Evolutionary conservation across 2,888 invertebrate species (phyloP).

Genomic region (Steinernema hermaphroditum): DNA sequence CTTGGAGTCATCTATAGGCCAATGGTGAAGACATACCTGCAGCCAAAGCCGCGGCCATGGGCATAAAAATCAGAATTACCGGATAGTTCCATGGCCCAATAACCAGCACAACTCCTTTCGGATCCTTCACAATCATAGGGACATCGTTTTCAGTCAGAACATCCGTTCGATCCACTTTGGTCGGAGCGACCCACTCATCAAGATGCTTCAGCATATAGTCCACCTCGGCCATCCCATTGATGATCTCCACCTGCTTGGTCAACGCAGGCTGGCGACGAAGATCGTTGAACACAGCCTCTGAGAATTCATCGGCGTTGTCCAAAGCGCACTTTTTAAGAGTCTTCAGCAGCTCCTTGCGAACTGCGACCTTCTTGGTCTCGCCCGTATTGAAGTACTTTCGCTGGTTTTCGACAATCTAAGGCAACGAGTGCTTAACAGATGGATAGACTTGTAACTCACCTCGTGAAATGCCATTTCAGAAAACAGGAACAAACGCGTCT

Average conservation of each 20-base stretch:
- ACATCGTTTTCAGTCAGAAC: background rate
- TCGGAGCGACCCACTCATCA: slow-evolving; percentile 48
- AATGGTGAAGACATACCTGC: slow-evolving; percentile 43
- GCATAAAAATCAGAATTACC: slow-evolving; percentile 68
- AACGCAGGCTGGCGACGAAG: slow-evolving; percentile 41
- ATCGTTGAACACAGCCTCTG: slow-evolving; percentile 59
- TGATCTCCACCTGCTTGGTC: slow-evolving; percentile 44
- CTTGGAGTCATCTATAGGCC: too few relatives aligned
- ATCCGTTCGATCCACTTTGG: slow-evolving; percentile 42
- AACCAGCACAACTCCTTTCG: slow-evolving; percentile 82
- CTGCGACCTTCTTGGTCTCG: slow-evolving; percentile 36
- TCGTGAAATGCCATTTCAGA: slow-evolving; percentile 2
- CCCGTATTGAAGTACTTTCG: slow-evolving; percentile 53
- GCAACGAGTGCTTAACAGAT: background rate
- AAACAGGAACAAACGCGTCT: too few relatives aligned
- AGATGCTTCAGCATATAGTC: slow-evolving; percentile 54
- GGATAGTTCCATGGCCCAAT: slow-evolving; percentile 95
- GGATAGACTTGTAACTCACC: background rate
- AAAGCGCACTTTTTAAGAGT: slow-evolving; percentile 48
- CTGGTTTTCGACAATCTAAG: slow-evolving; percentile 48
- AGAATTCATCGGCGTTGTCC: slow-evolving; percentile 49
- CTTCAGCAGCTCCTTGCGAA: slow-evolving; percentile 41
- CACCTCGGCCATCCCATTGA: slow-evolving; percentile 49
- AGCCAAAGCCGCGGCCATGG: slow-evolving; percentile 56
- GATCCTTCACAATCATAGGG: slow-evolving; percentile 75